Base-by-base conservation (phyloP, 37 sponge, comb jelly and placozoan genomes). In the Tethya wilhelma region DNA sequence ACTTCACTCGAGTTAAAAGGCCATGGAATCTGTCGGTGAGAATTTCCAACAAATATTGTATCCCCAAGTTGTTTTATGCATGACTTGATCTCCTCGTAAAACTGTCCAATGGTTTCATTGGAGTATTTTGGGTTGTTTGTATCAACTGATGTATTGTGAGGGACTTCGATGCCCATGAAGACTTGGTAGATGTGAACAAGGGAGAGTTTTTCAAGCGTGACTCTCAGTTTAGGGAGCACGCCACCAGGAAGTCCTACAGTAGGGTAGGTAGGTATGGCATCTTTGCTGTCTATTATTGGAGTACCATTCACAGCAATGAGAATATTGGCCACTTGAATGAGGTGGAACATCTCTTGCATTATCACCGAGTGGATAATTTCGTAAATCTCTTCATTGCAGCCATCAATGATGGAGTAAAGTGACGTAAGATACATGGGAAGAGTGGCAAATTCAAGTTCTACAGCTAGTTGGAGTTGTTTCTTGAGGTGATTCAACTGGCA, bases 301-400 rank as follows among this genome's bases (percentile, higher is more conserved):
- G 23, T 7, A 3, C 88, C 82, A 39, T 78, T 78, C 1, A 81
- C 29, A 40, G 82, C 88, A 19, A 81, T 87, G 29, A 87, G 63
- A 32, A 87, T 66, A 55, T 87, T 87, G 38, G 82, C 88, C 23
- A 44, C 82, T 36, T 75, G 82, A n/a, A 23, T 64, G 77, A 87
- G 53, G 55, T 87, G 88, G 22, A 71, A 71, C 88, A 87, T 87
- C 44, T 87, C 82, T 39, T 87, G 88, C 75, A 81, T 81, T 14
- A 81, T 63, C 2, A 87, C 71, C 23, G 37, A 36, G 1, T 73
- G 69, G 36, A 87, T 74, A 4, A 68, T 33, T 7, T 68, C 39
- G 59, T 87, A 75, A 8, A 69, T 56, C 33, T 87, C 77, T 4
- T 11, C 19, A 40, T 87, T 87, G 59, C 34, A 33, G 29, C 88